Evolutionary conservation across 2,797 vertebrate genomes (phyloP).

Genomic region (Eulemur mongoz): DNA sequence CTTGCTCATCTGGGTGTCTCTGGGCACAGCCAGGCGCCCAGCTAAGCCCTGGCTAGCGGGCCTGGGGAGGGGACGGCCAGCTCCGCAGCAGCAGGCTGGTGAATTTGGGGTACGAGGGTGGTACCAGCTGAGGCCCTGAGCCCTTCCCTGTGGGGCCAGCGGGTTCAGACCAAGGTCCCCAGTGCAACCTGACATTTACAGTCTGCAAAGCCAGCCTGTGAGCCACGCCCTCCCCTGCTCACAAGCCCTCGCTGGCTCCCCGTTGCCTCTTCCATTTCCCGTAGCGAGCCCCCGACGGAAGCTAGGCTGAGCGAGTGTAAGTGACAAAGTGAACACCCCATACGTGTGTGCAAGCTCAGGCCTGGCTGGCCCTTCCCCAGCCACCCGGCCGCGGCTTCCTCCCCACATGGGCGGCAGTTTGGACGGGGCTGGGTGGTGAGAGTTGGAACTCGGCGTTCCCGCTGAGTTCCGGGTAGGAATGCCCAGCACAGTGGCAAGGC

Average conservation of each 20-base stretch:
- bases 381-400: rapidly evolving
- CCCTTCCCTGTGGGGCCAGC: background rate
- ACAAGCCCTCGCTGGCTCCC: background rate
- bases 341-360: rapidly evolving
- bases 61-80: background rate
- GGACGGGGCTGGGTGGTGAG: rapidly evolving
- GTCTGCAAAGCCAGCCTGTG: background rate
- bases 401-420: rapidly evolving
- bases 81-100: rapidly evolving
- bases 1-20: background rate
- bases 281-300: rapidly evolving
- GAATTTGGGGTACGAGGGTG: too few species aligned
- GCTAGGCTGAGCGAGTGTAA: rapidly evolving
- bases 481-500: rapidly evolving
- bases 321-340: rapidly evolving
- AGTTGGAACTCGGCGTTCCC: background rate
- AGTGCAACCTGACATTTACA: background rate
- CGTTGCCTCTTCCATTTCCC: rapidly evolving
- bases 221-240: background rate
- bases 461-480: background rate
- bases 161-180: background rate
- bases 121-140: background rate
- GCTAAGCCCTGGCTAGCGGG: rapidly evolving
- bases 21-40: rapidly evolving
- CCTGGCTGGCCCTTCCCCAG: rapidly evolving